A percentile compares a stretch with the other conserved stretches of the same genome.
Conservation (phyloP, 2,888 invertebrate genomes). For the Nomada fabriciana region DNA sequence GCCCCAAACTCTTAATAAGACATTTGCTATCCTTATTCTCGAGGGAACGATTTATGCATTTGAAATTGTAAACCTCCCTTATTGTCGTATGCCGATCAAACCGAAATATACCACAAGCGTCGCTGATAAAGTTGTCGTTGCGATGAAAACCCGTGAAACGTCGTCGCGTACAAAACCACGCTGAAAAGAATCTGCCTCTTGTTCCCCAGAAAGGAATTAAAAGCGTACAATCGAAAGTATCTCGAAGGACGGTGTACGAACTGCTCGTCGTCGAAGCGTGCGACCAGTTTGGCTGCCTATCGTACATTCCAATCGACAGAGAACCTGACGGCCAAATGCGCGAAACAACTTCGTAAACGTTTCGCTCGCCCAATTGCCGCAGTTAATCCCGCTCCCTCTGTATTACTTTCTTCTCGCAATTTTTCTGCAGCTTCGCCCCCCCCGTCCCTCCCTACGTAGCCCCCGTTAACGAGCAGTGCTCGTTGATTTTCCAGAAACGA, state of each 20-base stretch:
- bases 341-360: conserved; percentile 68
- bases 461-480: conserved; percentile 13
- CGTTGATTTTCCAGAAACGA: conserved; percentile 40
- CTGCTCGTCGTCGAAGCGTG: conserved; percentile 60
- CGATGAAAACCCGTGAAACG: conserved; percentile 43
- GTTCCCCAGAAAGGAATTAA: conserved; percentile 62
- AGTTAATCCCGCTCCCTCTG: not conserved
- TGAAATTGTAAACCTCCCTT: conserved; percentile 75
- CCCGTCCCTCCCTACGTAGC: not conserved
- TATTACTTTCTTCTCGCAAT: not conserved
- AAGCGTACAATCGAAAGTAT: conserved; percentile 59
- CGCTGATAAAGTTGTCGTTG: conserved; percentile 59
- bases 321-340: conserved; percentile 67
- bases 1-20: no score
- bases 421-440: not conserved
- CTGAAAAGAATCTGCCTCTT: conserved; percentile 24
- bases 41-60: conserved; percentile 62
- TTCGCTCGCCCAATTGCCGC: conserved; percentile 36
- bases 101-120: conserved; percentile 47
- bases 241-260: conserved; percentile 52
- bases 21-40: no score
- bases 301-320: conserved; percentile 72
- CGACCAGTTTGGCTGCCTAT: conserved; percentile 72
- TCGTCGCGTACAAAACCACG: conserved; percentile 38
- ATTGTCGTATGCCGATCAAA: conserved; percentile 71